Percentiles rank a stretch among this genome's conserved stretches.
phyloP scores from a whole-genome alignment of 2,888 invertebrate species.

The Mesodorylaimus sp. region DNA sequence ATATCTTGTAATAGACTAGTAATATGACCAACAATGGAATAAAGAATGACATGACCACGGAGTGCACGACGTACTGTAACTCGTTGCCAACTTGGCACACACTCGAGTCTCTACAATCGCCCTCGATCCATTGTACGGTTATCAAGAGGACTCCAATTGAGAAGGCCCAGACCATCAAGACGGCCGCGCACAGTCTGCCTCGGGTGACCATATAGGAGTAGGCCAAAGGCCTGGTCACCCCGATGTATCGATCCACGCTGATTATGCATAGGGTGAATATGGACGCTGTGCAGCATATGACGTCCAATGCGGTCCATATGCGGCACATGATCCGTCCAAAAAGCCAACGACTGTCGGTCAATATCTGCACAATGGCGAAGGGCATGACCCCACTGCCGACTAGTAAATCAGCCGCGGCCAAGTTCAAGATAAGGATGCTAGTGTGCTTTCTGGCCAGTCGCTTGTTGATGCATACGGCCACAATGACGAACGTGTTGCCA shows the following conservation, averaged over 20 bases:
- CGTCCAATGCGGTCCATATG: constrained; percentile 11
- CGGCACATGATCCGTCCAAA: constrained; percentile 4
- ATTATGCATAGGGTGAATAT: constrained; percentile 10
- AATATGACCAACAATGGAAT: constrained; percentile 11
- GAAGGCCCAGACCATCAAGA: constrained; percentile 9
- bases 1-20: constrained; percentile 9
- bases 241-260: constrained; percentile 10
- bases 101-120: neutral
- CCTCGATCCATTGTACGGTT: neutral
- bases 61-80: constrained; percentile 8
- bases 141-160: constrained; percentile 5
- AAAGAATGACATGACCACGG: constrained; percentile 12
- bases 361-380: neutral
- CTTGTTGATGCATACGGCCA: neutral
- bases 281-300: constrained; percentile 11
- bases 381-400: constrained; percentile 6
- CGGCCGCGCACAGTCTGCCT: neutral
- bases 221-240: constrained; percentile 10
- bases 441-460: neutral
- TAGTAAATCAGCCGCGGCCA: constrained; percentile 10
- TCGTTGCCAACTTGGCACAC: constrained; percentile 11
- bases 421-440: constrained; percentile 8
- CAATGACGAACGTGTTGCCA: neutral
- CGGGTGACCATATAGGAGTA: constrained; percentile 10
- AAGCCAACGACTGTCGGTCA: constrained; percentile 5